These are phyloP conservation scores for Columba guinea DNA, from an alignment of 2,797 vertebrate genomes.

Conservation along the genomic window DNA sequence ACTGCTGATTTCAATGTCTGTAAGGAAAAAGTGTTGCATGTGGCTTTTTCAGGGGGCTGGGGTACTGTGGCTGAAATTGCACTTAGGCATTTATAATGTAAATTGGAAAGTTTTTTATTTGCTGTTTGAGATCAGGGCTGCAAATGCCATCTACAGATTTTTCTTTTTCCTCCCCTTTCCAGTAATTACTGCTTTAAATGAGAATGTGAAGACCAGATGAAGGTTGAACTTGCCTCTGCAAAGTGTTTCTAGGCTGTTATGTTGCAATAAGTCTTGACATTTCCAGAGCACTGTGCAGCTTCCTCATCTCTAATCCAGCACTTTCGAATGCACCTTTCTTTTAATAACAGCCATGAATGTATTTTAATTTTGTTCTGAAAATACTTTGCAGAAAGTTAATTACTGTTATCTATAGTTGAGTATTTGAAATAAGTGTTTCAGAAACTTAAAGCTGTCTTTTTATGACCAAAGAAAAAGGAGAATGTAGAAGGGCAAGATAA, in stretches of 20 bases:
- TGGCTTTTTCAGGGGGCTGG: not conserved
- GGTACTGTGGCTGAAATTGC: not conserved
- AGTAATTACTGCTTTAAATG: not conserved
- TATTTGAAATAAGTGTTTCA: not conserved
- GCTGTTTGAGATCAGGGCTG: not conserved
- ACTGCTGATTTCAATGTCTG: not conserved
- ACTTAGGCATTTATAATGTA: not conserved
- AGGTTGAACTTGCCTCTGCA: not conserved
- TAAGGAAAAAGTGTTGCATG: not conserved
- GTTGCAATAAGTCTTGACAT: slow-evolving; percentile 12
- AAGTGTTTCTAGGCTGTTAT: not conserved
- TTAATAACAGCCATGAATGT: not conserved
- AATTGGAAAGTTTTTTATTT: not conserved
- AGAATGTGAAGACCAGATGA: not conserved
- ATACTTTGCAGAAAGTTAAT: slow-evolving; percentile 11
- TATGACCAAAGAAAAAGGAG: not conserved
- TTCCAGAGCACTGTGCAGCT: not conserved
- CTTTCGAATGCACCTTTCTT: not conserved
- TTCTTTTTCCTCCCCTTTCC: not conserved
- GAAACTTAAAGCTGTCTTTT: not conserved
- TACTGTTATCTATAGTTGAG: not conserved
- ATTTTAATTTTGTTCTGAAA: slow-evolving; percentile 14
- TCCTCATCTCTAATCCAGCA: not conserved
- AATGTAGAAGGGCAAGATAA: not conserved
- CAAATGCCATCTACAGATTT: not conserved